phyloP scores from a whole-genome alignment of 1,140 invertebrate species.

The Ceratitis capitata region DNA sequence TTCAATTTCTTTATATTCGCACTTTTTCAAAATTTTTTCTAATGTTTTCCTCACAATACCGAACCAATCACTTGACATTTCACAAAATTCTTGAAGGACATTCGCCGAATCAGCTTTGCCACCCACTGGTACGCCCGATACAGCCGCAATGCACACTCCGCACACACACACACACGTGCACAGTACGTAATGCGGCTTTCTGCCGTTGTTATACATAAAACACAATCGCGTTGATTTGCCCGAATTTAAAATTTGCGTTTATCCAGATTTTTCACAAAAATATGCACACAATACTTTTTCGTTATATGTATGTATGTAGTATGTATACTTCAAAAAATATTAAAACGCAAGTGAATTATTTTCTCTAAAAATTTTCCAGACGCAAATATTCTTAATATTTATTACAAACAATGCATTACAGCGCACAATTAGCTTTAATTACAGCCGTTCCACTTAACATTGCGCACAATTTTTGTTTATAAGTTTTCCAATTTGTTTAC shows the following conservation, averaged over 20 bases:
- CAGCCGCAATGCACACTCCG: too few relatives aligned
- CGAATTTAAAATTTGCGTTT: background rate
- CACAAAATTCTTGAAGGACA: constrained; percentile 24
- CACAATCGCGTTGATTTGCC: background rate
- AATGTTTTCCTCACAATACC: background rate
- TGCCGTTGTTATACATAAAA: constrained; percentile 12
- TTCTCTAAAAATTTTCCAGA: background rate
- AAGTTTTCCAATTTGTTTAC: constrained; percentile 11
- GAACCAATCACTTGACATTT: background rate
- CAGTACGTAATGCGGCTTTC: background rate
- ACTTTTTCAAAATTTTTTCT: background rate
- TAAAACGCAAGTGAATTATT: background rate
- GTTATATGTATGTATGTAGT: too few relatives aligned
- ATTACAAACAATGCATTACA: background rate
- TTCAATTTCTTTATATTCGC: background rate
- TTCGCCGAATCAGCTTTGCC: background rate
- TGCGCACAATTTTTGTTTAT: background rate
- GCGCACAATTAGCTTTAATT: background rate
- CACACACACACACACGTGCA: background rate
- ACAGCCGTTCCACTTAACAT: background rate
- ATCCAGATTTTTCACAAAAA: background rate
- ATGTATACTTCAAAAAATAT: background rate
- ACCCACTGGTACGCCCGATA: background rate
- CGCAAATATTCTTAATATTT: background rate
- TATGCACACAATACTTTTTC: background rate